A percentile compares a stretch with the other conserved stretches of the same genome.
phyloP scores from a whole-genome alignment of 1,140 invertebrate genomes.

The Asobara japonica region DNA sequence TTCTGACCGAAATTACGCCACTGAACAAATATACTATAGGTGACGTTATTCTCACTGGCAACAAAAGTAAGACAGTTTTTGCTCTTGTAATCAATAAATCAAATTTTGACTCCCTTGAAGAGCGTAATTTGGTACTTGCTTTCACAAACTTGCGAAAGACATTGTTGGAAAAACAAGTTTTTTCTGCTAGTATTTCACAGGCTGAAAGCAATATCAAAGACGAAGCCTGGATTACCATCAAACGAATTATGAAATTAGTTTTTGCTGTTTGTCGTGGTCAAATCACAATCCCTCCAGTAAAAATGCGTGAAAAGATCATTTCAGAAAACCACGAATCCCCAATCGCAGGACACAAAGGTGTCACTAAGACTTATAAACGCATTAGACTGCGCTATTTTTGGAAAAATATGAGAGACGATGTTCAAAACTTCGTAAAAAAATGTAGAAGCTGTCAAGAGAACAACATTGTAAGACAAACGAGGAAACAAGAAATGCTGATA shows the following conservation, averaged over 20 bases:
- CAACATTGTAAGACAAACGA: neutral
- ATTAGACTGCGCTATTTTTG: neutral
- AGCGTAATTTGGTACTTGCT: neutral
- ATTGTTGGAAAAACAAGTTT: neutral
- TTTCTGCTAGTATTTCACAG: neutral
- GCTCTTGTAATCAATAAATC: neutral
- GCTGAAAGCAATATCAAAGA: neutral
- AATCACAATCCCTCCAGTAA: neutral
- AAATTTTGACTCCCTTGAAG: neutral
- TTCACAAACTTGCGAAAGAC: neutral
- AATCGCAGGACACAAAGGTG: neutral
- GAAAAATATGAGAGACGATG: neutral
- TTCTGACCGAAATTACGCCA: neutral
- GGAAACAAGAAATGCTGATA: neutral
- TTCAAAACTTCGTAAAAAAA: neutral
- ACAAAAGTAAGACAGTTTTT: neutral
- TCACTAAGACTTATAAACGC: slow-evolving; percentile 3
- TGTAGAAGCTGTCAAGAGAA: neutral
- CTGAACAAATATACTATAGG: neutral
- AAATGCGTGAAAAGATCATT: neutral
- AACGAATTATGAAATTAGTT: neutral
- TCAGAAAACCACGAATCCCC: neutral
- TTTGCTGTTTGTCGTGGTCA: slow-evolving; percentile 10
- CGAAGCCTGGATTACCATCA: neutral
- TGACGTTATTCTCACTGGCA: neutral